Conservation (phyloP, 2,113 vertebrate genomes). For the Seriola dumerili region DNA sequence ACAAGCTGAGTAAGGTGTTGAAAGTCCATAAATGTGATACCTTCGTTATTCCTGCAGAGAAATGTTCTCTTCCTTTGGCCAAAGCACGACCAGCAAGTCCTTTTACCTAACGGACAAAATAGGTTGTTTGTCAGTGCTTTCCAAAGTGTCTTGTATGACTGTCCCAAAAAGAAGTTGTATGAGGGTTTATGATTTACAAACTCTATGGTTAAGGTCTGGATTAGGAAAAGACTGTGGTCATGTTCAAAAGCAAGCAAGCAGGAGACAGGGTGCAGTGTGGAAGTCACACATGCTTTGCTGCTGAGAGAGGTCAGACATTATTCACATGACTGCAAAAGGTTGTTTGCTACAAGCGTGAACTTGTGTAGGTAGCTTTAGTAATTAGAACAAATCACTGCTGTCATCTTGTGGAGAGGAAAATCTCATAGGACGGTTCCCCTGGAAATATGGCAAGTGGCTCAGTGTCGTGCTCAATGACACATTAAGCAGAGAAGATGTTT, state of each 20-base stretch:
- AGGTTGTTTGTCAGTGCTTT: background rate
- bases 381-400: background rate
- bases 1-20: slow-evolving; percentile 32
- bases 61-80: slow-evolving; percentile 8
- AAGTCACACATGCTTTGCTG: background rate
- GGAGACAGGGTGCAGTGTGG: too few species aligned
- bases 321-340: background rate
- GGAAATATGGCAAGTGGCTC: background rate
- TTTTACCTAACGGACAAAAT: background rate
- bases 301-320: background rate
- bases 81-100: background rate
- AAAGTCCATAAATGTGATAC: slow-evolving; percentile 27
- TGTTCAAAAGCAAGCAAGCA: background rate
- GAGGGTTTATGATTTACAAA: background rate
- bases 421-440: background rate
- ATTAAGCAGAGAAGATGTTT: background rate
- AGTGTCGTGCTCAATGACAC: slow-evolving; percentile 15
- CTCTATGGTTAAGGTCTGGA: background rate
- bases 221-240: background rate
- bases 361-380: background rate
- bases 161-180: background rate
- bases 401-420: background rate
- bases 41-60: slow-evolving; percentile 29
- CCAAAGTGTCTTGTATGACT: too few species aligned
- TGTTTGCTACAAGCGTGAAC: background rate